phyloP scores from a whole-genome alignment of 1,140 invertebrate species.

The Holcopasites calliopsidis region DNA sequence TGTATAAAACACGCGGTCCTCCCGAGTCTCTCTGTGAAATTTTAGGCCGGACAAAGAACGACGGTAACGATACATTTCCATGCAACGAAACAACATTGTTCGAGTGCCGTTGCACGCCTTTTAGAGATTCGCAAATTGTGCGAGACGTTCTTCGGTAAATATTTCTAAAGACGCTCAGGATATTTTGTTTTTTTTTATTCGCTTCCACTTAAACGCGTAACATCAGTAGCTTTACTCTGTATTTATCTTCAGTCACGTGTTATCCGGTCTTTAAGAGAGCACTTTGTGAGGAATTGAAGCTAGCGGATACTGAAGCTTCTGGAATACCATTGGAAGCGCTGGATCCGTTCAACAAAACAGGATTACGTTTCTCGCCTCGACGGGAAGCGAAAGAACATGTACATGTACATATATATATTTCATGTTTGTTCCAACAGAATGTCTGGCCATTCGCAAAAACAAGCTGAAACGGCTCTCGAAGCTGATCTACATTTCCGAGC shows the following conservation, averaged over 20 bases:
- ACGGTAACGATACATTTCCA: background rate
- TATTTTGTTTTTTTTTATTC: too few relatives aligned
- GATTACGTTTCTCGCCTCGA: conserved; percentile 4
- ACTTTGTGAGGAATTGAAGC: background rate
- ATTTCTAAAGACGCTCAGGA: too few relatives aligned
- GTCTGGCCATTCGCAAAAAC: conserved; percentile 1
- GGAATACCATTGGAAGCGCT: background rate
- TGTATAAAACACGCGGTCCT: too few relatives aligned
- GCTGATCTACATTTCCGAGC: conserved; percentile 19
- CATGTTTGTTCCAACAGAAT: background rate
- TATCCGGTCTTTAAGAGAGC: background rate
- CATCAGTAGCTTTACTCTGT: too few relatives aligned
- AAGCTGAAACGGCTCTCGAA: background rate
- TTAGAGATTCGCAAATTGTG: background rate
- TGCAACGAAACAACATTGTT: background rate
- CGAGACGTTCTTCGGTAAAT: too few relatives aligned
- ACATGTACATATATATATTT: conserved; percentile 22
- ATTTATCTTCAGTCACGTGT: too few relatives aligned
- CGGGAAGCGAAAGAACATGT: conserved; percentile 8
- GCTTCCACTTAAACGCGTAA: too few relatives aligned
- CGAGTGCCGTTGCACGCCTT: background rate
- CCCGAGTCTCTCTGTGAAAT: background rate
- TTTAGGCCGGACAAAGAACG: background rate
- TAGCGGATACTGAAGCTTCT: background rate
- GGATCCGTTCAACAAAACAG: conserved; percentile 10